phyloP scores from a whole-genome alignment of 2,797 vertebrate genomes.

The Meda fulgida region DNA sequence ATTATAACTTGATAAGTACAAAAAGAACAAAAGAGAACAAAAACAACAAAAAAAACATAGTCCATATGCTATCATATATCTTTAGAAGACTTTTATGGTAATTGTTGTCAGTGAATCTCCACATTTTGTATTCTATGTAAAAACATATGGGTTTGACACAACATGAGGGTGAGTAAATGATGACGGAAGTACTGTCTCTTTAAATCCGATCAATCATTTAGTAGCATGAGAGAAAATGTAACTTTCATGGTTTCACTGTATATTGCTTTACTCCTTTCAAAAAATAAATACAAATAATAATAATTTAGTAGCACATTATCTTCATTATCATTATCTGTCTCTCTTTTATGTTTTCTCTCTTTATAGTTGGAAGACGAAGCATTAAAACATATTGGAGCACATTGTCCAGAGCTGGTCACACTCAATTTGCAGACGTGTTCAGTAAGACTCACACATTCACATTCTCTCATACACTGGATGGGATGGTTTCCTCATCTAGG shows the following conservation, averaged over 20 bases:
- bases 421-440: conserved; percentile 95
- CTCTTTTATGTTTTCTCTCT: conserved; percentile 39
- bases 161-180: background rate
- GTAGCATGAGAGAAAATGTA: too few species aligned
- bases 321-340: too few species aligned
- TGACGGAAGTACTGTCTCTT: background rate
- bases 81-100: background rate
- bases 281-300: too few species aligned
- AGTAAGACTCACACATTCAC: conserved; percentile 77
- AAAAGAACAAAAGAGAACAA: background rate
- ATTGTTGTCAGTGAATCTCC: background rate
- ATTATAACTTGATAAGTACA: background rate
- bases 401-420: conserved; percentile 94
- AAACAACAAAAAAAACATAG: background rate
- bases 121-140: background rate
- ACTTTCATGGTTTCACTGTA: too few species aligned
- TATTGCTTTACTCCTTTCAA: too few species aligned
- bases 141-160: background rate
- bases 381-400: conserved; percentile 91
- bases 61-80: background rate
- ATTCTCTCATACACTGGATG: conserved; percentile 1
- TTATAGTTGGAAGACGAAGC: conserved; percentile 93
- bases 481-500: conserved; percentile 15
- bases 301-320: background rate
- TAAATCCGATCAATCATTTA: background rate